These are phyloP conservation scores for Sarcophaga bullata DNA, from an alignment of 1,140 invertebrate genomes.

Conservation along the genomic window DNA sequence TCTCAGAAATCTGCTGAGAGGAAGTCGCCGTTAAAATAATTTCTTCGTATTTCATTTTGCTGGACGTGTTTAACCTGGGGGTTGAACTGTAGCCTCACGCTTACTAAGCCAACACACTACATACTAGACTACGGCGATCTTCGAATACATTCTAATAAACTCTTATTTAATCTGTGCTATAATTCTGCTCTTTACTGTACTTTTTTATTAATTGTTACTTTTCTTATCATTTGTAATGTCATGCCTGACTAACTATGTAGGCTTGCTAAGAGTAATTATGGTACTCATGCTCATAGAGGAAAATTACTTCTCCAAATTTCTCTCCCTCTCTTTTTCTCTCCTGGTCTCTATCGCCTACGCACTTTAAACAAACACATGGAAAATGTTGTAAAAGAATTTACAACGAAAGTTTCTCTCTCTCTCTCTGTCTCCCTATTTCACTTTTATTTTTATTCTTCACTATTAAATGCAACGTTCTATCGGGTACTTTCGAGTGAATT, in stretches of 20 bases:
- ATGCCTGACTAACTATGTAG: conserved; percentile 13
- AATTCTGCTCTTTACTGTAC: no score
- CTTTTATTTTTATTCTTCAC: neutral
- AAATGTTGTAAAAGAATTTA: no score
- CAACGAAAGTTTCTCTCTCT: neutral
- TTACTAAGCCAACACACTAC: no score
- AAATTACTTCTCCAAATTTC: neutral
- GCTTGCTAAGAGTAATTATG: neutral
- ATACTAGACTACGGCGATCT: no score
- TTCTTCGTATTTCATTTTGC: no score
- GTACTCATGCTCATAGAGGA: neutral
- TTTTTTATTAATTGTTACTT: neutral
- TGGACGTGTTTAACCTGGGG: no score
- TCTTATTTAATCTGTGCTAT: no score
- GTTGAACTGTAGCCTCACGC: no score
- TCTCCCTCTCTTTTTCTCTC: neutral
- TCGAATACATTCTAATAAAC: no score
- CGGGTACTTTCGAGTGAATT: neutral
- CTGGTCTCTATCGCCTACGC: neutral
- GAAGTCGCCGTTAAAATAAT: no score
- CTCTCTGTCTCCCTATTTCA: neutral
- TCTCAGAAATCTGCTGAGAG: no score
- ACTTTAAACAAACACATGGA: no score
- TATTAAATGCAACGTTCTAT: neutral
- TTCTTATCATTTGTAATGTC: neutral